A percentile compares a stretch with the other conserved stretches of the same genome.
These are phyloP conservation scores for Enteromius unitaeniatus DNA, from an alignment of 2,797 vertebrate genomes.

Conservation along the genomic window DNA sequence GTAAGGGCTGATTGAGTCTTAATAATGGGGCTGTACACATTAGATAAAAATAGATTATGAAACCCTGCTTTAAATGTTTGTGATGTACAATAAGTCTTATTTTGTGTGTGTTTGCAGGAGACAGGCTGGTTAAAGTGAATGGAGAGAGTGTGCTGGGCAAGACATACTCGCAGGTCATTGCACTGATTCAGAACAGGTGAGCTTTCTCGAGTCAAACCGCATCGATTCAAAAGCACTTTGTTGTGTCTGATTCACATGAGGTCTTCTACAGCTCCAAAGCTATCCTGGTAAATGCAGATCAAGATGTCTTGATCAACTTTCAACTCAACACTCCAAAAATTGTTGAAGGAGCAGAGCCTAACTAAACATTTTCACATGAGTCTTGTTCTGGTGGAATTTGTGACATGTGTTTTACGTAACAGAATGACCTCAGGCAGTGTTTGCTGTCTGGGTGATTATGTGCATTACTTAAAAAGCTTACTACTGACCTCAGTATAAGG, in stretches of 20 bases:
- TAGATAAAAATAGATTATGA: not conserved
- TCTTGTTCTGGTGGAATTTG: constrained; percentile 10
- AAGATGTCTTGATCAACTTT: not conserved
- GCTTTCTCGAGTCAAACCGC: constrained; percentile 50
- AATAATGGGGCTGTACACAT: not conserved
- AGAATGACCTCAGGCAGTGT: constrained; percentile 37
- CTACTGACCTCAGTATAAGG: not conserved
- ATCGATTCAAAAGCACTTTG: not conserved
- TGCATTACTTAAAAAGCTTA: constrained; percentile 18
- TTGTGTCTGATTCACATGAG: too few relatives aligned
- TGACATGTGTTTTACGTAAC: constrained; percentile 41
- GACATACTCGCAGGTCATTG: constrained; percentile 97
- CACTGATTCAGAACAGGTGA: constrained; percentile 98
- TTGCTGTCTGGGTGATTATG: constrained; percentile 12
- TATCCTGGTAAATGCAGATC: constrained; percentile 5
- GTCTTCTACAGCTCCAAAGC: not conserved
- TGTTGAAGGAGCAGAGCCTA: not conserved
- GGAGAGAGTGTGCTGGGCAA: constrained; percentile 95
- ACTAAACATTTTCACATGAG: not conserved
- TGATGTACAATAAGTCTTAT: not conserved
- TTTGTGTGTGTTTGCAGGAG: constrained; percentile 78
- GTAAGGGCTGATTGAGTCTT: not conserved
- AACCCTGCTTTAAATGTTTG: constrained; percentile 1
- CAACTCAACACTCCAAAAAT: too few relatives aligned
- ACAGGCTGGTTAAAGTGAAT: constrained; percentile 96